These are phyloP conservation scores for Mya arenaria DNA, from an alignment of 1,140 invertebrate genomes.

Conservation along the genomic window DNA sequence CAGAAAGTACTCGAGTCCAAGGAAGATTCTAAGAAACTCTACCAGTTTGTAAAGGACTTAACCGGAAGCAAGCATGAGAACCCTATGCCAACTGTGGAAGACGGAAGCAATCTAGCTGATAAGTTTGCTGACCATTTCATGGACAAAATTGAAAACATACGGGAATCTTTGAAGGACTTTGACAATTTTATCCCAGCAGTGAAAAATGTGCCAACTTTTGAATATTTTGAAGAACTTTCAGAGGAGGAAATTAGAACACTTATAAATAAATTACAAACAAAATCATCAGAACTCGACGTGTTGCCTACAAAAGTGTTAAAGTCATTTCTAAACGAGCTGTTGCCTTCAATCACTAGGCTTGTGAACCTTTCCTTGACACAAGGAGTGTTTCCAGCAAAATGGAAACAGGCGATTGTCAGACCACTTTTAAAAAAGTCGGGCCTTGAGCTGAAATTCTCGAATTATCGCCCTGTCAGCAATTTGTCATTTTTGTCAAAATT, in stretches of 20 bases:
- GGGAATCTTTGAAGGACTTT: slow-evolving; percentile 22
- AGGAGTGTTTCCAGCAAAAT: slow-evolving; percentile 21
- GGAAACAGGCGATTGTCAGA: slow-evolving; percentile 19
- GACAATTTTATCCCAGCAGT: background rate
- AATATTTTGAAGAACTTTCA: background rate
- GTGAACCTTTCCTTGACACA: slow-evolving; percentile 37
- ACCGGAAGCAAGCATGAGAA: slow-evolving; percentile 41
- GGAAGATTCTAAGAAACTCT: slow-evolving; percentile 23
- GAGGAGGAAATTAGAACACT: slow-evolving; percentile 29
- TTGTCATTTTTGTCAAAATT: too few species aligned
- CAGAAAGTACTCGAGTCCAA: slow-evolving; percentile 29
- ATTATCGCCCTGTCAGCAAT: too few species aligned
- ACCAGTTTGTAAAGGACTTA: slow-evolving; percentile 21
- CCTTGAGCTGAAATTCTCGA: too few species aligned
- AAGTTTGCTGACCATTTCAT: slow-evolving; percentile 52
- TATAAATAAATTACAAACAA: slow-evolving; percentile 32
- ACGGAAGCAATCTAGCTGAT: background rate
- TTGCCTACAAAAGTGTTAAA: slow-evolving; percentile 47
- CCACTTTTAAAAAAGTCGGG: too few species aligned
- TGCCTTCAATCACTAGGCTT: background rate
- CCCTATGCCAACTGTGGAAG: slow-evolving; percentile 9
- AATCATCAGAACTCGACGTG: slow-evolving; percentile 29
- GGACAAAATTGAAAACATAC: slow-evolving; percentile 31
- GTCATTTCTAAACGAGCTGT: slow-evolving; percentile 10
- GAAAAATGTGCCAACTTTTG: slow-evolving; percentile 21